Evolutionary conservation across 2,797 vertebrate genomes (phyloP), one percentile per base, ranked within the genome.

Genomic region (Hapalemur alaotrensis): DNA sequence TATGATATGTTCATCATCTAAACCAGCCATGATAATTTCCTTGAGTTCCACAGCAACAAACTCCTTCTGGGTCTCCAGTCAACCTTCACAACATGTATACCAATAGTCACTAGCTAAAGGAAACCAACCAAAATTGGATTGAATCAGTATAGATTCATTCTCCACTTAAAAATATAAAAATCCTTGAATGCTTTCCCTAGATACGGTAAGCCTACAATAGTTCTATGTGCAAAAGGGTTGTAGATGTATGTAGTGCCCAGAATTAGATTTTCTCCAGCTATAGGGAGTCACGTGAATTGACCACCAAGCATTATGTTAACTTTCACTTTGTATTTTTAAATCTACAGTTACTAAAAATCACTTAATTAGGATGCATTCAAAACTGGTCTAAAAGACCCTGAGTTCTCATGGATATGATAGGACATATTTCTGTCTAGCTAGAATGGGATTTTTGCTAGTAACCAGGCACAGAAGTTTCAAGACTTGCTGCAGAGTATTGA

Each of bases 111-210:
- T 9, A 93, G 22, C 8, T 46, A 93, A 84, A 7, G 0, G 28
- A 14, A 78, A 93, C 18, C 30, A 95, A 69, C 0, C 2, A 83
- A 70, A 95, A 52, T 18, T 43, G 8, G 13, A 22, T 3, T 35
- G 25, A 87, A 84, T 89, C 35, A 52, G 25, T 57, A 65, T 63
- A 83, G 41, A 43, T 72, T 87, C 28, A 87, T 79, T 92, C 15
- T 95, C 20, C 12, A 59, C 52, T 81, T 41, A 22, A 90, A 89
- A 93, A 91, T 48, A 48, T 35, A 89, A 88, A 91, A 91, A 86
- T 59, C 22, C 10, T 5, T n/a, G 10, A 67, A 46, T 54, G 0
- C 2, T 83, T 79, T 91, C 22, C 32, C 50, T 72, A 85, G 82
- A 82, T 22, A 75, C 63, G 5, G 11, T n/a, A 89, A 96, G 7